phyloP scores from a whole-genome alignment of 2,113 vertebrate species.

The Austrofundulus limnaeus region DNA sequence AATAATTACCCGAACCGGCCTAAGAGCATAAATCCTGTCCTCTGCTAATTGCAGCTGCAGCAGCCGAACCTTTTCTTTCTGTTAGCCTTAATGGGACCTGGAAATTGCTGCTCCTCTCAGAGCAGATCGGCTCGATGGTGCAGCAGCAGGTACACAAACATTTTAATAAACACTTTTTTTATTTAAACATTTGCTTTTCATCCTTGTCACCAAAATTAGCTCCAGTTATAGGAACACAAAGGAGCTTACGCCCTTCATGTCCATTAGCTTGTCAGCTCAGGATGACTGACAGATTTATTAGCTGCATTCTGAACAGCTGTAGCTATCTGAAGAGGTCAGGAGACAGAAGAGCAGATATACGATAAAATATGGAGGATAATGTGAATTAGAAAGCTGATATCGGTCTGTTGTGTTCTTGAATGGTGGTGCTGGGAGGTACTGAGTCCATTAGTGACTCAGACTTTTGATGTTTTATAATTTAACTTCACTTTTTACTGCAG shows the following conservation, averaged over 20 bases:
- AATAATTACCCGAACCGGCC: conserved; percentile 35
- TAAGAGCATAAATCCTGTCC: conserved; percentile 41
- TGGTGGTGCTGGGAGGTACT: too few species aligned
- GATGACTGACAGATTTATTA: conserved; percentile 26
- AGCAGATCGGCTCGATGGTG: conserved; percentile 23
- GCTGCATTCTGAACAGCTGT: conserved; percentile 9
- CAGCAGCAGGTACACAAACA: conserved; percentile 24
- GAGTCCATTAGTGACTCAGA: too few species aligned
- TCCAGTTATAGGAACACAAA: conserved; percentile 10
- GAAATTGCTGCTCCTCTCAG: conserved; percentile 46
- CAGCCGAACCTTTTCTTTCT: conserved; percentile 38
- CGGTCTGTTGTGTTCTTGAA: too few species aligned
- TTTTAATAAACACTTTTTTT: conserved; percentile 32
- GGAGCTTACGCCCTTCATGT: conserved; percentile 4
- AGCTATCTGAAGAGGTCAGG: conserved; percentile 26
- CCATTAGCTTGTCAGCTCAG: conserved; percentile 1
- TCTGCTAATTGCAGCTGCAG: conserved; percentile 47
- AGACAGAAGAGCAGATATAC: neutral
- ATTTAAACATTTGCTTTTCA: neutral
- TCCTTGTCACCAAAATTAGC: conserved; percentile 9
- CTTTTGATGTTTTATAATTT: too few species aligned
- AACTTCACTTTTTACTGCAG: too few species aligned
- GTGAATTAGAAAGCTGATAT: too few species aligned
- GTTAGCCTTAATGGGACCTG: conserved; percentile 57
- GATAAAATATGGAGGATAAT: conserved; percentile 16